These are phyloP conservation scores for Dinocampus coccinellae DNA, from an alignment of 2,888 invertebrate species.

Conservation along the genomic window DNA sequence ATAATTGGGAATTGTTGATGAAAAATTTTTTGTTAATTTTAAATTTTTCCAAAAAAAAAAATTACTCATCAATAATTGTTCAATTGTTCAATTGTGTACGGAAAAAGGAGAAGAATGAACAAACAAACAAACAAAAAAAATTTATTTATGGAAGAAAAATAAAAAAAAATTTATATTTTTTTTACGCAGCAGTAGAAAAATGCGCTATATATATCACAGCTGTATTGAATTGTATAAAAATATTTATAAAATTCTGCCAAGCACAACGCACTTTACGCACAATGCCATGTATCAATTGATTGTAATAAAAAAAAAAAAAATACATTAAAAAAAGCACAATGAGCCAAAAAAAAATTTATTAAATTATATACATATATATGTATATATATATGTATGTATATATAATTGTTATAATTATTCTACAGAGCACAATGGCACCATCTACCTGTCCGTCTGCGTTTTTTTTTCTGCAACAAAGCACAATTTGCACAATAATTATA, in stretches of 20 bases:
- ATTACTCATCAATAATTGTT: not conserved
- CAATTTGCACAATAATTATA: slow-evolving; percentile 36
- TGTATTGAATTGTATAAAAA: not conserved
- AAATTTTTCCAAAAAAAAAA: not conserved
- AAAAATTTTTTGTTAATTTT: slow-evolving; percentile 4
- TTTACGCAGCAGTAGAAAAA: slow-evolving; percentile 19
- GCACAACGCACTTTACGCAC: slow-evolving; percentile 26
- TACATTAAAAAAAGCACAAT: slow-evolving; percentile 35
- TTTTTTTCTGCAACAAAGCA: slow-evolving; percentile 33
- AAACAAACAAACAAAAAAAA: not conserved
- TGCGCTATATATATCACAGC: slow-evolving; percentile 25
- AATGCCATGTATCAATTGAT: not conserved
- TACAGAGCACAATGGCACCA: slow-evolving; percentile 33
- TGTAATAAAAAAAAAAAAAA: not conserved
- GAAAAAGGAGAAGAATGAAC: not conserved
- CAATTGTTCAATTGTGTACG: not conserved
- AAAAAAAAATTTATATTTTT: slow-evolving; percentile 2
- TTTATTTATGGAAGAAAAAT: not conserved
- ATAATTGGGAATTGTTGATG: slow-evolving; percentile 7
- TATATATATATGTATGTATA: too few relatives aligned
- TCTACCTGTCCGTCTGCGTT: slow-evolving; percentile 20
- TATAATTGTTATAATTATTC: slow-evolving; percentile 6
- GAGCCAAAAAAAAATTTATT: slow-evolving; percentile 22
- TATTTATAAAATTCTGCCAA: slow-evolving; percentile 25
- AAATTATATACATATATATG: too few relatives aligned